Conservation (phyloP, 1,140 invertebrate genomes). For the Microplitis mediator region DNA sequence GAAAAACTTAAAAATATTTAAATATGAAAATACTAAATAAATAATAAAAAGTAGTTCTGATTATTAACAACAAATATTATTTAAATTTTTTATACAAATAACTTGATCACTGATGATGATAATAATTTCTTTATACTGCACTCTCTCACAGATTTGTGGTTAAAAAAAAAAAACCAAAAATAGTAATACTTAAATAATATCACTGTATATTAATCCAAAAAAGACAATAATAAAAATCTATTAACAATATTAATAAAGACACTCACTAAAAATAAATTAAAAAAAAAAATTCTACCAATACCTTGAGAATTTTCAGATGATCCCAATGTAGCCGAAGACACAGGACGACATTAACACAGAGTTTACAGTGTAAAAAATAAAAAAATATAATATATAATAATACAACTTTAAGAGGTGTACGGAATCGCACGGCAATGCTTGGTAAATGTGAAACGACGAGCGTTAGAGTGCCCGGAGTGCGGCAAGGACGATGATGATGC, state of each 20-base stretch:
- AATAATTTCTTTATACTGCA: too few species aligned
- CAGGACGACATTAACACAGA: not conserved
- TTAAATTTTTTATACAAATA: too few species aligned
- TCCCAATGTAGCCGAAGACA: not conserved
- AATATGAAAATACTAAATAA: too few species aligned
- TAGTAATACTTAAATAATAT: too few species aligned
- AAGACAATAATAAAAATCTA: not conserved
- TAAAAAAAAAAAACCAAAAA: too few species aligned
- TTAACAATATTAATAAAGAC: constrained; percentile 15
- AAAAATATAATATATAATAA: not conserved
- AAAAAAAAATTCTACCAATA: not conserved
- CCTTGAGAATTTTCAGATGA: not conserved
- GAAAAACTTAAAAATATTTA: too few species aligned
- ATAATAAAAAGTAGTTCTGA: too few species aligned
- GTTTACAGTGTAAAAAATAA: not conserved
- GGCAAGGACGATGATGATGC: constrained; percentile 22
- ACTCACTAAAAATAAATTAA: not conserved
- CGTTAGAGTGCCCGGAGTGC: constrained; percentile 5
- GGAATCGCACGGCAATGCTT: constrained; percentile 16
- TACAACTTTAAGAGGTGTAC: not conserved
- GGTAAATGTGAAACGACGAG: constrained; percentile 12
- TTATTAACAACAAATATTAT: too few species aligned
- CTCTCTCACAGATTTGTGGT: too few species aligned
- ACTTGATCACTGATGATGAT: too few species aligned
- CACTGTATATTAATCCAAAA: not conserved